phyloP scores from a whole-genome alignment of 30 jellyfish, hydroid and myxozoan species.

The Aurelia aurita complex sp. Pacific region DNA sequence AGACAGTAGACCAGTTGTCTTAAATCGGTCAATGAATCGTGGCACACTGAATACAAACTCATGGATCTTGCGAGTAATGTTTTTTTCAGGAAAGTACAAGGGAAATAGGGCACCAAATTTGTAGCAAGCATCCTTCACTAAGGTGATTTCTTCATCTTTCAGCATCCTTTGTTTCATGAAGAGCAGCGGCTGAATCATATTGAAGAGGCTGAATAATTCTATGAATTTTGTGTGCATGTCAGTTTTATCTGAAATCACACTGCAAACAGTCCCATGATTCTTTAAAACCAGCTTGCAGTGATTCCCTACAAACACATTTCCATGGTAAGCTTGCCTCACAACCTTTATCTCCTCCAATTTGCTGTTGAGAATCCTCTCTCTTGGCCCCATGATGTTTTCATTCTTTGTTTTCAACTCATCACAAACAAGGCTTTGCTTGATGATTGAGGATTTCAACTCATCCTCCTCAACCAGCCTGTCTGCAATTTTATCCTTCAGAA shows the following conservation, averaged over 20 bases:
- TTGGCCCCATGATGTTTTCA: slow-evolving; percentile 1
- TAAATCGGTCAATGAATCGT: slow-evolving; percentile 3
- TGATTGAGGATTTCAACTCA: background rate
- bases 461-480: background rate
- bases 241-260: slow-evolving; percentile 8
- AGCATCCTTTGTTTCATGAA: too few relatives aligned
- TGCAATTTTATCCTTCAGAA: background rate
- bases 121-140: too few relatives aligned
- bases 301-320: slow-evolving; percentile 50
- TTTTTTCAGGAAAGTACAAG: background rate
- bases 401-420: background rate
- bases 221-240: background rate
- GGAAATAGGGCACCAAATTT: too few relatives aligned
- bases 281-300: slow-evolving; percentile 42
- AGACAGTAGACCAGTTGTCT: slow-evolving; percentile 9
- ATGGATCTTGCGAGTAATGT: slow-evolving; percentile 22
- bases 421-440: slow-evolving; percentile 1
- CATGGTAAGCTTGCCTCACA: slow-evolving; percentile 39
- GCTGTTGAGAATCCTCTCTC: background rate
- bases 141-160: too few relatives aligned
- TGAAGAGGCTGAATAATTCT: too few relatives aligned
- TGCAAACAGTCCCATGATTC: slow-evolving; percentile 18
- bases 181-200: too few relatives aligned
- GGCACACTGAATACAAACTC: slow-evolving; percentile 33
- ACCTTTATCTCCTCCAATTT: slow-evolving; percentile 8